A percentile compares a stretch with the other conserved stretches of the same genome.
Evolutionary conservation across 2,888 invertebrate species (phyloP).

Genomic region (Dolomedes plantarius): DNA sequence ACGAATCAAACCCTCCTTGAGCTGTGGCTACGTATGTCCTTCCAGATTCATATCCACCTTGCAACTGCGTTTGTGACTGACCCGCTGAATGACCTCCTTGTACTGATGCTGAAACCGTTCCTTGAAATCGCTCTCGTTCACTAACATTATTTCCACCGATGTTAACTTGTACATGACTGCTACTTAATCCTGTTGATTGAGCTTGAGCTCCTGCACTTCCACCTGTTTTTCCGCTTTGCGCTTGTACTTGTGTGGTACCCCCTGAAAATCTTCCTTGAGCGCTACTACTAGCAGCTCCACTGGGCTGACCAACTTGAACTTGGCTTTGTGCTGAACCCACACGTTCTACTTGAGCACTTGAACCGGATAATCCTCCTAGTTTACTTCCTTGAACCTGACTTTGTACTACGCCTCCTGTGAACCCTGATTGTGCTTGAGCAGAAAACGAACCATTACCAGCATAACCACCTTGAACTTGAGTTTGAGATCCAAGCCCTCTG

Average conservation of each 20-base stretch:
- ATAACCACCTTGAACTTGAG: conserved; percentile 67
- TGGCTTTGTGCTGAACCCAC: conserved; percentile 68
- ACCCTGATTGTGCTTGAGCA: conserved; percentile 69
- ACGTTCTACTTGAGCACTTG: conserved; percentile 58
- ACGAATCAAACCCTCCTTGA: conserved; percentile 63
- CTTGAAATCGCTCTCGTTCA: conserved; percentile 43
- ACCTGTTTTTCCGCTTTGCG: conserved; percentile 46
- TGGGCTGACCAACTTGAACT: conserved; percentile 63
- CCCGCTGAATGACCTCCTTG: conserved; percentile 51
- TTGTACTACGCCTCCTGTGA: conserved; percentile 58
- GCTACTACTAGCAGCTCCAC: conserved; percentile 57
- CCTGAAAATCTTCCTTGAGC: conserved; percentile 66
- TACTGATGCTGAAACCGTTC: conserved; percentile 61
- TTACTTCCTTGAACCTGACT: conserved; percentile 65
- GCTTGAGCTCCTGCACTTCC: conserved; percentile 68
- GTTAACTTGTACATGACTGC: conserved; percentile 63
- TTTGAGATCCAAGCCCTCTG: conserved; percentile 52
- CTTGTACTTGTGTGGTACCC: conserved; percentile 53
- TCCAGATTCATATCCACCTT: conserved; percentile 59
- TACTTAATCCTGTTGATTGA: conserved; percentile 60
- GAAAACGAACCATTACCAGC: conserved; percentile 70
- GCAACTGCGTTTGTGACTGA: conserved; percentile 63
- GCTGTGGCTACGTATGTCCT: conserved; percentile 62
- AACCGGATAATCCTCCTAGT: conserved; percentile 59
- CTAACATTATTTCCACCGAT: conserved; percentile 43